A percentile compares a stretch with the other conserved stretches of the same genome.
Conservation (phyloP, 2,797 vertebrate genomes). For the Heliangelus exortis region DNA sequence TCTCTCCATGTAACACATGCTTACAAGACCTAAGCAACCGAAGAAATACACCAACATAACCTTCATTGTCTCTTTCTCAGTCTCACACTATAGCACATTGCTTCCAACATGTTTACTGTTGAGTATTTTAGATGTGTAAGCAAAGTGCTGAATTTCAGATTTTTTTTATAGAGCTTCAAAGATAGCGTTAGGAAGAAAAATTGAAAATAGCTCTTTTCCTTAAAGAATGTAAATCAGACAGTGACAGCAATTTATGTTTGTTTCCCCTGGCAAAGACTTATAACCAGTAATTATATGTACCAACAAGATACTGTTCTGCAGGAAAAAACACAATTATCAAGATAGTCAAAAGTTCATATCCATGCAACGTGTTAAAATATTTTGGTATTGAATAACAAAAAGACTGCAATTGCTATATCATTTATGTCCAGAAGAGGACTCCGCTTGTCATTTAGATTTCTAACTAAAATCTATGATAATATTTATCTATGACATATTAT, state of each 20-base stretch:
- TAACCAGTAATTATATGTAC: neutral
- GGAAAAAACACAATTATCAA: neutral
- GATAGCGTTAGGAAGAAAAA: neutral
- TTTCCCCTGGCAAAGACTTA: neutral
- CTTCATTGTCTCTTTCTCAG: neutral
- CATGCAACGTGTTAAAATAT: conserved; percentile 5
- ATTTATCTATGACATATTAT: conserved; percentile 38
- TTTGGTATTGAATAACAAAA: neutral
- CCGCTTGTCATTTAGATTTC: conserved; percentile 42
- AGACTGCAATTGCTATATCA: conserved; percentile 33
- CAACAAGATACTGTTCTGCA: neutral
- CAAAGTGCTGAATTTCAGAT: neutral
- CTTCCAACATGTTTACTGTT: neutral
- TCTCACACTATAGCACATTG: neutral
- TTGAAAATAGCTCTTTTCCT: neutral
- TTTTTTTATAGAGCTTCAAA: neutral
- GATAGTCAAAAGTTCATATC: neutral
- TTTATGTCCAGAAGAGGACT: conserved; percentile 65
- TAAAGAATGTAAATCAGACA: neutral
- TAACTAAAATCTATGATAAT: conserved; percentile 32
- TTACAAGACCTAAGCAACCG: neutral
- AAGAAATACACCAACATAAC: neutral
- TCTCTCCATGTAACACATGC: neutral
- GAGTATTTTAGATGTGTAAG: neutral
- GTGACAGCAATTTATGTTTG: neutral